Evolutionary conservation across 2,797 vertebrate genomes (phyloP), one percentile per base, ranked within the genome.

Genomic region (Toxotes lorentzi): DNA sequence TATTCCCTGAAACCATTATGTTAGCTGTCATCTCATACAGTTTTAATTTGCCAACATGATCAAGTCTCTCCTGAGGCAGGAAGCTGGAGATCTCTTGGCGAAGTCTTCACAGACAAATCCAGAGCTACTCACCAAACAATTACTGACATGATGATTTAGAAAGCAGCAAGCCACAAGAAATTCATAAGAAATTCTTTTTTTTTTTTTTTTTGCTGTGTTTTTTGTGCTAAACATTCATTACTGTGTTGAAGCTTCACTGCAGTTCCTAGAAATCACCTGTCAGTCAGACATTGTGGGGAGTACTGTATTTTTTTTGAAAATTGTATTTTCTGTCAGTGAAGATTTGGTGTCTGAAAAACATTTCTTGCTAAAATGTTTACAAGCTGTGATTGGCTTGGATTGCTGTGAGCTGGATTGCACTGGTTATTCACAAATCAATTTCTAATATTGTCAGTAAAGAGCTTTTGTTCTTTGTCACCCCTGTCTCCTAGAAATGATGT

Each of bases 41-140:
- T 80, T 85, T 83, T 85, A 81, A 88, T 90, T 86, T 78, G 68
- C 58, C 13, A 21, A 41, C 68, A 50, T 45, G 79, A 84, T 78
- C n/a, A 12, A 41, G 56, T 65, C 51, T 59, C 80, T 85, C 71
- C 47, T 16, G 78, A 59, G 79, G 73, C 19, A 5, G 27, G 30
- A 30, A 35, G 61, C 51, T 7, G 43, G 21, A 27, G 71, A 64
- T 75, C 50, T 67, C 54, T 17, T 2, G 48, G 60, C 2, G 7
- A 73, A 43, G 67, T 38, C 47, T 70, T 61, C 27, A 7, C 19
- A 59, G 63, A 65, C 40, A 32, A 41, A 74, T 47, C 35, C 57
- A 30, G 76, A 80, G 58, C 66, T 11, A 51, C 69, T 71, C 84
- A 34, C 24, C 78, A 40, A 63, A 78, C 73, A 69, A 27, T 64